These are phyloP conservation scores for Hyposoter dolosus DNA, from an alignment of 2,888 invertebrate genomes.

Conservation along the genomic window DNA sequence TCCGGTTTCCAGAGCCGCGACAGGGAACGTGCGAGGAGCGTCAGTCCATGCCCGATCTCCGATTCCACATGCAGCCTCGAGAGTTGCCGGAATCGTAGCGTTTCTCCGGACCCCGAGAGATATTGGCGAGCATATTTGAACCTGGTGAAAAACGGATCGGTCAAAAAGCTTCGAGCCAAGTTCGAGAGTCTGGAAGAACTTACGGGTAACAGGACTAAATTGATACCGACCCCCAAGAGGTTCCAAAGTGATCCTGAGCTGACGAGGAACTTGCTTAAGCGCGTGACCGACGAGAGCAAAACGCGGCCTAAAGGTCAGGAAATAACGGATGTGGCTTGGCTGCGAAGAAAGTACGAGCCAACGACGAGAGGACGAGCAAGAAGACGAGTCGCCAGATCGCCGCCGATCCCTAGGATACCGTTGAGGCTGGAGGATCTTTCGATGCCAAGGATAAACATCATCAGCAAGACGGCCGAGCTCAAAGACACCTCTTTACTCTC, in stretches of 20 bases:
- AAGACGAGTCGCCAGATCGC: slow-evolving; percentile 86
- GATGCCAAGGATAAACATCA: slow-evolving; percentile 96
- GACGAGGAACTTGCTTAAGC: slow-evolving; percentile 87
- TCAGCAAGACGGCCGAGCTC: slow-evolving; percentile 92
- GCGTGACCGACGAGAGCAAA: slow-evolving; percentile 84
- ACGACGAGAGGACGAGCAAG: slow-evolving; percentile 85
- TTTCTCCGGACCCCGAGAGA: slow-evolving; percentile 91
- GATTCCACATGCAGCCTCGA: slow-evolving; percentile 88
- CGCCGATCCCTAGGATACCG: slow-evolving; percentile 88
- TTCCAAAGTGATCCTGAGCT: slow-evolving; percentile 93
- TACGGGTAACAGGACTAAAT: slow-evolving; percentile 75
- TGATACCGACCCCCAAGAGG: slow-evolving; percentile 84
- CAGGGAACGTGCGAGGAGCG: slow-evolving; percentile 80
- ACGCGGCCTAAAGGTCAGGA: slow-evolving; percentile 85
- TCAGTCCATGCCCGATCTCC: slow-evolving; percentile 82
- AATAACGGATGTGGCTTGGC: slow-evolving; percentile 87
- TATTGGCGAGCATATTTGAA: slow-evolving; percentile 90
- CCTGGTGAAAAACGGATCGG: slow-evolving; percentile 91
- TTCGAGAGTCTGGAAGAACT: slow-evolving; percentile 90
- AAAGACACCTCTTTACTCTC: slow-evolving; percentile 74
- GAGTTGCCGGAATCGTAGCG: slow-evolving; percentile 89
- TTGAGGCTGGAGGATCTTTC: slow-evolving; percentile 89
- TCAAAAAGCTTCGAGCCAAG: slow-evolving; percentile 90
- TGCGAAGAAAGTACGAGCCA: slow-evolving; percentile 88
- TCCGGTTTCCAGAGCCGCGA: slow-evolving; percentile 77